phyloP scores from a whole-genome alignment of 2,113 vertebrate genomes.

The human (Homo sapiens) region DNA sequence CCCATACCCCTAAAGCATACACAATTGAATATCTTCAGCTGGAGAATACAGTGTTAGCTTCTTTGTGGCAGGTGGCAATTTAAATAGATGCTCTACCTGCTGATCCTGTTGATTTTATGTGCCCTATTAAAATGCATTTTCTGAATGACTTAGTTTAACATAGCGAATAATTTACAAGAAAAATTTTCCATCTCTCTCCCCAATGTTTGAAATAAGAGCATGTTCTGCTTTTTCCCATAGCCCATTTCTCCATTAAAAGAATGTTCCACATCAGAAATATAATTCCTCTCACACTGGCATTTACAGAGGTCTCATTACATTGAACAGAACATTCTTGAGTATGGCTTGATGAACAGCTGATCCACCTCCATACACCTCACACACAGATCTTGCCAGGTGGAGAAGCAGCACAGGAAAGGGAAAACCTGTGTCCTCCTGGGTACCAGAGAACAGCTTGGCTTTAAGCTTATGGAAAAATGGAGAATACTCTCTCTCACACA shows the following conservation, averaged over 20 bases:
- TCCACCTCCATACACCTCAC: fast-evolving
- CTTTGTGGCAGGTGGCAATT: background rate
- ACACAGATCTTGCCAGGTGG: background rate
- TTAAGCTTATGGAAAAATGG: background rate
- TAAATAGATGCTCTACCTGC: background rate
- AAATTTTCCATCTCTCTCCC: background rate
- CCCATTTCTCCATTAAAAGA: background rate
- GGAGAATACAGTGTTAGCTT: background rate
- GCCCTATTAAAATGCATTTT: background rate
- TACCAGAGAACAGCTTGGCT: background rate
- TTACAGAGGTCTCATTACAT: background rate
- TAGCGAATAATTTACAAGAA: slow-evolving; percentile 24
- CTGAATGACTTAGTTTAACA: background rate
- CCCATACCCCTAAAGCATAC: background rate
- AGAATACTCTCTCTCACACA: no score
- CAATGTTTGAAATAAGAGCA: background rate
- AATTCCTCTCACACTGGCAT: background rate
- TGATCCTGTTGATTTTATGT: background rate
- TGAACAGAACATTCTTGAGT: background rate
- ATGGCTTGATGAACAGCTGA: background rate
- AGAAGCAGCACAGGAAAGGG: background rate
- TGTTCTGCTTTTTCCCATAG: background rate
- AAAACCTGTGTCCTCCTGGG: background rate
- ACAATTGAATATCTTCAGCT: background rate
- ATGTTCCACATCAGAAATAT: background rate